Conservation (phyloP, 1,140 invertebrate genomes). For the Philaenus spumarius region DNA sequence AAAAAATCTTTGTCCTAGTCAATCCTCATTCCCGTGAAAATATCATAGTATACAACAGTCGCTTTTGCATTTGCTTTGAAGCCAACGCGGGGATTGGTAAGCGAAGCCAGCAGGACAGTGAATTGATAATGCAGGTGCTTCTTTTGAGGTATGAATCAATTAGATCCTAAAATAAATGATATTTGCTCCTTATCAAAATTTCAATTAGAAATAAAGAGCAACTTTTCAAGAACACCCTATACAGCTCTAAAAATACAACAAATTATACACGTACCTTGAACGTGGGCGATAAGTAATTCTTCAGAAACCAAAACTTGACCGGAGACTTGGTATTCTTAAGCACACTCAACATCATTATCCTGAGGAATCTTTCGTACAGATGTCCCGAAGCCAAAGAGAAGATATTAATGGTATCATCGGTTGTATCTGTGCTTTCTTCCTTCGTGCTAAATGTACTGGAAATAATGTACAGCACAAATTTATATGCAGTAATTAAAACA, state of each 20-base stretch:
- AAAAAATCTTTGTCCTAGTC: too few relatives aligned
- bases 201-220: background rate
- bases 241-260: background rate
- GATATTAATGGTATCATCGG: constrained; percentile 91
- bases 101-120: too few relatives aligned
- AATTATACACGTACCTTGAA: constrained; percentile 67
- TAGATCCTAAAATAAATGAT: too few relatives aligned
- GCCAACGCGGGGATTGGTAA: too few relatives aligned
- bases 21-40: too few relatives aligned
- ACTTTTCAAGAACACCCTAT: constrained; percentile 5
- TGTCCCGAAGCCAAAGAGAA: constrained; percentile 99
- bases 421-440: constrained; percentile 53
- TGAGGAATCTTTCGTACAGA: constrained; percentile 93
- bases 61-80: too few relatives aligned
- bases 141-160: too few relatives aligned
- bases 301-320: constrained; percentile 99
- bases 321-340: constrained; percentile 94
- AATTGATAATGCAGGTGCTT: too few relatives aligned
- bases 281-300: constrained; percentile 97
- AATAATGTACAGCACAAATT: too few relatives aligned
- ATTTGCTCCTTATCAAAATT: too few relatives aligned
- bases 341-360: constrained; percentile 98
- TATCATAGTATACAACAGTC: too few relatives aligned
- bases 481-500: too few relatives aligned
- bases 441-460: constrained; percentile 53